A percentile compares a stretch with the other conserved stretches of the same genome.
phyloP scores from a whole-genome alignment of 1,140 invertebrate genomes.

The Bombus ignitus region DNA sequence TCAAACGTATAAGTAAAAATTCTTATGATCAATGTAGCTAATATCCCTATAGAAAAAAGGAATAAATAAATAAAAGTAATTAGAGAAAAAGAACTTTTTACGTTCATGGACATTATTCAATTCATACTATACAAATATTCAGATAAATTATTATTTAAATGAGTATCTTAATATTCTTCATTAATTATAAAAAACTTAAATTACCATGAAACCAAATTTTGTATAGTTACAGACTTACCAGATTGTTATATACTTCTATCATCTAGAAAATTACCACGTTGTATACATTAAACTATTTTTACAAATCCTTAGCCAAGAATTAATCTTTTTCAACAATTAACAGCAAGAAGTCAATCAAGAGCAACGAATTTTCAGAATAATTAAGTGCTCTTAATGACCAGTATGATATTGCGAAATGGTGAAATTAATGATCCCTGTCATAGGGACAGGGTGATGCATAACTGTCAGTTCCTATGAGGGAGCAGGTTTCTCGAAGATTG shows the following conservation, averaged over 20 bases:
- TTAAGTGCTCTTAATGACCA: neutral
- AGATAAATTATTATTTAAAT: neutral
- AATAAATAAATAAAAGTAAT: neutral
- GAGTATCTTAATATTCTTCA: neutral
- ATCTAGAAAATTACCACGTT: neutral
- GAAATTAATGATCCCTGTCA: neutral
- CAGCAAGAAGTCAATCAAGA: neutral
- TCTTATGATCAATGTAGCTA: neutral
- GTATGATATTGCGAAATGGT: constrained; percentile 12
- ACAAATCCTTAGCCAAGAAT: too few species aligned
- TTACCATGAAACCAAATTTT: neutral
- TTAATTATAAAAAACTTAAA: neutral
- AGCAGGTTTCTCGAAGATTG: constrained; percentile 36
- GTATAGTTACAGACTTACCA: neutral
- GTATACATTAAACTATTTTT: too few species aligned
- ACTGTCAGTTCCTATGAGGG: neutral
- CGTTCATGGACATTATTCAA: neutral
- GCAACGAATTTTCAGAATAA: neutral
- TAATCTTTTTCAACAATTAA: neutral
- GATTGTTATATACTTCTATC: neutral
- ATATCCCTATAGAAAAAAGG: neutral
- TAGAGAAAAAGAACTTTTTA: neutral
- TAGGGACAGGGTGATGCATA: neutral
- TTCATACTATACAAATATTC: too few species aligned
- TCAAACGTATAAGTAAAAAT: neutral